Evolutionary conservation across 2,888 invertebrate genomes (phyloP).

Genomic region (Troides helena): DNA sequence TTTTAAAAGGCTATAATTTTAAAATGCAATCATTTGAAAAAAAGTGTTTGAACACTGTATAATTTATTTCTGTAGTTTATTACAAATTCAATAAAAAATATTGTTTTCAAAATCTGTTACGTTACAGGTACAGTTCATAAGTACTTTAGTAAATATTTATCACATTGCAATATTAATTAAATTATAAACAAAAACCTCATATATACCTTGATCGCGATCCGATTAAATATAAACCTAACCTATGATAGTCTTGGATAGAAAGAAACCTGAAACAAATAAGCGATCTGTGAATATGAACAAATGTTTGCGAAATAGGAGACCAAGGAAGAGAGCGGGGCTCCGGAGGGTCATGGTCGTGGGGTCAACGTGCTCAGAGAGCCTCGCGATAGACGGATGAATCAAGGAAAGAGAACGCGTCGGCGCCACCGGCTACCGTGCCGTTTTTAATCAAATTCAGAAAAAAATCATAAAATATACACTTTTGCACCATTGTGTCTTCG

Average conservation of each 20-base stretch:
- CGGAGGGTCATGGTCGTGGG: constrained; percentile 68
- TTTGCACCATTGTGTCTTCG: neutral
- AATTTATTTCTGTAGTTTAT: too few relatives aligned
- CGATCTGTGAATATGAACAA: constrained; percentile 32
- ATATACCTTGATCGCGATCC: too few relatives aligned
- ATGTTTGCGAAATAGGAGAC: constrained; percentile 40
- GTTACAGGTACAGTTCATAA: neutral
- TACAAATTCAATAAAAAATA: too few relatives aligned
- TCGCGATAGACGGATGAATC: constrained; percentile 48
- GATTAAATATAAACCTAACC: neutral
- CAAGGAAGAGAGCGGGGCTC: constrained; percentile 35
- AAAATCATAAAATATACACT: neutral
- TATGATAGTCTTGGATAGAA: constrained; percentile 31
- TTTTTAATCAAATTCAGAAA: neutral
- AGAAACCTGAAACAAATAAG: constrained; percentile 43
- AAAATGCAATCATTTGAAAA: too few relatives aligned
- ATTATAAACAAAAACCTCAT: neutral
- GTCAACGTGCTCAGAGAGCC: constrained; percentile 62
- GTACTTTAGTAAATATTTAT: neutral
- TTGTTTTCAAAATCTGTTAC: neutral
- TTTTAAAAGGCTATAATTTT: too few relatives aligned
- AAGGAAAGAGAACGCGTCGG: constrained; percentile 42
- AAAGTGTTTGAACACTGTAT: too few relatives aligned
- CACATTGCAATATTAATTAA: neutral
- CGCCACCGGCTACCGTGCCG: constrained; percentile 20